These are phyloP conservation scores for Synanthedon tipuliformis DNA, from an alignment of 2,888 invertebrate genomes.

Conservation along the genomic window DNA sequence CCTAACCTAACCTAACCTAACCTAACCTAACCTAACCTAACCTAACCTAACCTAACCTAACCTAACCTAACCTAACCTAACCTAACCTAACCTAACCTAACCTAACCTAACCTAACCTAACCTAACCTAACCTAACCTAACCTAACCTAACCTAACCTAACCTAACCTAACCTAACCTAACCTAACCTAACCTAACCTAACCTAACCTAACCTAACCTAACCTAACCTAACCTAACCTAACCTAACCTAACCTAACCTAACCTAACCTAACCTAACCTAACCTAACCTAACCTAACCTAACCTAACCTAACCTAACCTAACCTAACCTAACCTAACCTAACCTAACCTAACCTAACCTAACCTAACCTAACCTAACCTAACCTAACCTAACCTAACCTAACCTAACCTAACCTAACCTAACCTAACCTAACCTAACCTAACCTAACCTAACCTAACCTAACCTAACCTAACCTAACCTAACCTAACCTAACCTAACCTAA, in stretches of 20 bases:
- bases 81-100: neutral
- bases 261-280: neutral
- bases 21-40: neutral
- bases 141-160: neutral
- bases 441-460: neutral
- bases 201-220: neutral
- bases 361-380: neutral
- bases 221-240: neutral
- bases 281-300: neutral
- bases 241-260: neutral
- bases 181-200: neutral
- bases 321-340: neutral
- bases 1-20: neutral
- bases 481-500: neutral
- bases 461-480: neutral
- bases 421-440: neutral
- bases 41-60: neutral
- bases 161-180: neutral
- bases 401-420: neutral
- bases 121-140: neutral
- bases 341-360: neutral
- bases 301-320: neutral
- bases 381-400: neutral
- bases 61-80: neutral
- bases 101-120: neutral